phyloP scores from a whole-genome alignment of 2,113 vertebrate species.

The Xiphophorus maculatus region DNA sequence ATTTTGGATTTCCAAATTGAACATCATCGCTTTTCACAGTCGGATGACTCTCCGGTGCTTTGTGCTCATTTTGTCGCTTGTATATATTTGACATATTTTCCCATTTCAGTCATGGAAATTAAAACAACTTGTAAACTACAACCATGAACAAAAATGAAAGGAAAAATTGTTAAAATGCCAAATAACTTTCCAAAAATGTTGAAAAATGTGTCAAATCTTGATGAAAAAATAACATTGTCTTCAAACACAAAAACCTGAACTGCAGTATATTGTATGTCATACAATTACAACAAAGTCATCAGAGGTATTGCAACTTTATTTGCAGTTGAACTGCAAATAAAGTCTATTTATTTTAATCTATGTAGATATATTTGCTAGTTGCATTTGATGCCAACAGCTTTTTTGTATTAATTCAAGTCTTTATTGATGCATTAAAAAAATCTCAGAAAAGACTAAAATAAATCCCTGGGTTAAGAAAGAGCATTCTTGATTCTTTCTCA shows the following conservation, averaged over 20 bases:
- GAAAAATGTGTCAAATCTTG: neutral
- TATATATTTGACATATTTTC: neutral
- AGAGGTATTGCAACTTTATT: too few species aligned
- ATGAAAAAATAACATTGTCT: neutral
- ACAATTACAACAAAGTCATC: too few species aligned
- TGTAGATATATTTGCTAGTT: too few species aligned
- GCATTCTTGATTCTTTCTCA: neutral
- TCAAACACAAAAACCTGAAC: too few species aligned
- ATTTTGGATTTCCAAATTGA: neutral
- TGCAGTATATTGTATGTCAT: too few species aligned
- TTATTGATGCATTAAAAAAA: neutral
- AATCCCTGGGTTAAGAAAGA: neutral
- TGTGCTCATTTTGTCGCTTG: neutral
- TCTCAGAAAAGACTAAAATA: neutral
- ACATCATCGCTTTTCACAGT: neutral
- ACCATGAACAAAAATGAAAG: too few species aligned
- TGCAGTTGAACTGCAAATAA: too few species aligned
- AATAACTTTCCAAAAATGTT: neutral
- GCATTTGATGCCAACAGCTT: too few species aligned
- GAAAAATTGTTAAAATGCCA: neutral
- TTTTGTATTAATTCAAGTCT: neutral
- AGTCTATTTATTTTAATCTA: too few species aligned
- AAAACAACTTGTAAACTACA: neutral
- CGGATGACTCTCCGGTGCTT: too few species aligned
- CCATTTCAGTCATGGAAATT: neutral